Evolutionary conservation across 2,888 invertebrate genomes (phyloP), one percentile per base, ranked within the genome.

Genomic region (Sympetrum striolatum): DNA sequence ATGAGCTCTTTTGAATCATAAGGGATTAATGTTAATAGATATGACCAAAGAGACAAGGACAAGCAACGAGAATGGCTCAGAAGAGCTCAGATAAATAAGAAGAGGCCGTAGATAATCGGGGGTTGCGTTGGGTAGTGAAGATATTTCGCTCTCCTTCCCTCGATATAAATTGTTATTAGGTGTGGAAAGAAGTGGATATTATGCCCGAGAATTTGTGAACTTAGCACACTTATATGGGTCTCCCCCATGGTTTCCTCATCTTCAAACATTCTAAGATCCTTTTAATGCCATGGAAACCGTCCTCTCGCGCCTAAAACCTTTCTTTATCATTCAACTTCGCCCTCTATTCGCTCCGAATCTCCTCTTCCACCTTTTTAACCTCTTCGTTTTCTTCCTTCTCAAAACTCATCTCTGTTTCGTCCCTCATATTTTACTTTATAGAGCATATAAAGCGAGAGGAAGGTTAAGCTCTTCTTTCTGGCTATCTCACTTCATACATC

Each of bases 361-460:
- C n/a, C n/a, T 64, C 64, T n/a, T 25, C 4, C 64, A 22, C 64
- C 25, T n/a, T 60, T 8, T 64, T 25, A 8, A n/a, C 64, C 22
- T 64, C 64, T 64, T 64, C 22, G 2, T 64, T 14, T n/a, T 25
- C n/a, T 25, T n/a, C 64, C 64, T 22, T n/a, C n/a, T n/a, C 73
- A 8, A 73, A 73, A 60, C 60, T 60, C 60, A 86, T 60, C 60
- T 10, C 82, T 37, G 35, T 53, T 53, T 5, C 53, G 35, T 58
- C 86, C n/a, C 39, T 6, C 60, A n/a, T 22, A 60, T 64, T 37
- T 64, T 60, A 37, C 86, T 86, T 31, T 37, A 58, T 86, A 31
- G 58, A 86, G 60, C 86, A 53, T 60, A 86, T 86, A 86, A 86
- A 86, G 86, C 60, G 37, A 12, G 86, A 60, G 60, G 60, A 60